phyloP scores from a whole-genome alignment of 2,888 invertebrate species.

The Drosophila borborema region DNA sequence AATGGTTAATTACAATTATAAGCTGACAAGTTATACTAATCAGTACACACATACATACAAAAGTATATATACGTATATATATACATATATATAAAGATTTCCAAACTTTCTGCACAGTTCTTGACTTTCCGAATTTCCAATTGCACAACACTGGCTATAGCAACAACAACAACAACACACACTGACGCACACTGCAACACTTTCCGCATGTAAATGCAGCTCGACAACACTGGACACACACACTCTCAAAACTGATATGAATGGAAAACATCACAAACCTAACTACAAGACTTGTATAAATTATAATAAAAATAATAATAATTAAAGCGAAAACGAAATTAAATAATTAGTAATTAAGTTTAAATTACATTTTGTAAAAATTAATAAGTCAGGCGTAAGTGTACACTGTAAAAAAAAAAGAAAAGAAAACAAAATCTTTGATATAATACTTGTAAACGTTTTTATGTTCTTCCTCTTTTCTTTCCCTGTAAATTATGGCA shows the following conservation, averaged over 20 bases:
- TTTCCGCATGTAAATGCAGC: slow-evolving; percentile 47
- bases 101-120: slow-evolving; percentile 71
- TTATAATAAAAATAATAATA: slow-evolving; percentile 49
- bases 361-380: slow-evolving; percentile 78
- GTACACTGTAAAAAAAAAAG: slow-evolving; percentile 76
- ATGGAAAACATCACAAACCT: slow-evolving; percentile 72
- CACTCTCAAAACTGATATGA: slow-evolving; percentile 50
- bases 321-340: slow-evolving; percentile 35
- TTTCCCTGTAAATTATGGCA: slow-evolving; percentile 74
- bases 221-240: slow-evolving; percentile 51
- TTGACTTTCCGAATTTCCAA: slow-evolving; percentile 69
- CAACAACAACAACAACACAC: slow-evolving; percentile 8
- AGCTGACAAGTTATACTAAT: slow-evolving; percentile 46
- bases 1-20: slow-evolving; percentile 45
- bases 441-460: slow-evolving; percentile 45
- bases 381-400: slow-evolving; percentile 62
- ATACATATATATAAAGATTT: slow-evolving; percentile 27
- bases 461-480: slow-evolving; percentile 33
- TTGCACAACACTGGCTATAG: slow-evolving; percentile 65
- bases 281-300: slow-evolving; percentile 84
- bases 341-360: slow-evolving; percentile 72
- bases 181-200: slow-evolving; percentile 27
- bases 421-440: slow-evolving; percentile 48
- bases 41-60: slow-evolving; percentile 17
- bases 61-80: not conserved